Evolutionary conservation across 2,888 invertebrate genomes (phyloP).

Genomic region (Beris chalybata): DNA sequence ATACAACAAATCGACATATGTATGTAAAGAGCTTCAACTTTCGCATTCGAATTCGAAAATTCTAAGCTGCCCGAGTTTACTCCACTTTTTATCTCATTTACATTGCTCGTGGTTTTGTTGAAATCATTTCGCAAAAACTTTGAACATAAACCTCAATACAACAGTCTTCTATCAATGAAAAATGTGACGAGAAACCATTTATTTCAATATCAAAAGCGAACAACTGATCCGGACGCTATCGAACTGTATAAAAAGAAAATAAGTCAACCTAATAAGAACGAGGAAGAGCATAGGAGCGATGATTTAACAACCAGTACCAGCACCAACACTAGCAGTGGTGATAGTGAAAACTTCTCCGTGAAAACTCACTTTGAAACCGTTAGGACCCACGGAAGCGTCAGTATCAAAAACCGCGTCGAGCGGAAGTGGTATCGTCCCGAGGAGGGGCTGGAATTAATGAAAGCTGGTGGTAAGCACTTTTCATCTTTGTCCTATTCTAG

Average conservation of each 20-base stretch:
- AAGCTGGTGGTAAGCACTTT: slow-evolving; percentile 57
- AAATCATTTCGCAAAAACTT: slow-evolving; percentile 35
- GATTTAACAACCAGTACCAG: slow-evolving; percentile 25
- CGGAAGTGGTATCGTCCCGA: slow-evolving; percentile 60
- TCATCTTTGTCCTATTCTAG: slow-evolving; percentile 8
- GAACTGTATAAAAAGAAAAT: slow-evolving; percentile 65
- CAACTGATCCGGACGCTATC: slow-evolving; percentile 64
- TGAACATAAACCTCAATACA: not conserved
- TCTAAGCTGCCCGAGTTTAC: slow-evolving; percentile 10
- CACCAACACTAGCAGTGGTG: not conserved
- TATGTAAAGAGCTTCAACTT: slow-evolving; percentile 9
- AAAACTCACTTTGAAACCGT: not conserved
- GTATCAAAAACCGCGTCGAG: slow-evolving; percentile 5
- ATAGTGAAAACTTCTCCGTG: not conserved
- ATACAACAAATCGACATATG: slow-evolving; percentile 16
- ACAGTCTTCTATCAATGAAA: slow-evolving; percentile 6
- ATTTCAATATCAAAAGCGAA: slow-evolving; percentile 57
- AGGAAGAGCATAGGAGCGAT: slow-evolving; percentile 17
- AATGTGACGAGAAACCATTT: slow-evolving; percentile 23
- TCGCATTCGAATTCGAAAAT: slow-evolving; percentile 8
- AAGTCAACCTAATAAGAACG: slow-evolving; percentile 37
- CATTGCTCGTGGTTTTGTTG: slow-evolving; percentile 9
- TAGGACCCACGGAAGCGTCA: not conserved
- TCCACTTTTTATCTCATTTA: slow-evolving; percentile 6
- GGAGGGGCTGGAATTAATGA: slow-evolving; percentile 63